phyloP scores from a whole-genome alignment of 2,113 vertebrate genomes.

The Phalacrocorax brasilianus region DNA sequence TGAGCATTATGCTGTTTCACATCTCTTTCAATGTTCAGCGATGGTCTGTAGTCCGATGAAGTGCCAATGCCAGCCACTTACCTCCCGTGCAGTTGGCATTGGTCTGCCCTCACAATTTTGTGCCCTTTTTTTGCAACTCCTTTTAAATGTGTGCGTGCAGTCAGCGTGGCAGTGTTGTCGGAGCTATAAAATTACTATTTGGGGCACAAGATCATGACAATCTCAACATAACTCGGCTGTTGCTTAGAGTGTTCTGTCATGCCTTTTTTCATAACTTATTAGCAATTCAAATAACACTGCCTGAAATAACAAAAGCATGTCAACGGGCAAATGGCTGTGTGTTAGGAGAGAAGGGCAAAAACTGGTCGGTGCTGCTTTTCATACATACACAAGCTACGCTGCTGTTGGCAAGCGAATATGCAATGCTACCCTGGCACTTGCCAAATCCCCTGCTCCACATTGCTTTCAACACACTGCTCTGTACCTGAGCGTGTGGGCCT shows the following conservation, averaged over 20 bases:
- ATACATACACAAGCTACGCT: accelerated
- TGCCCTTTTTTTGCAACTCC: neutral
- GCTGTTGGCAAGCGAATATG: accelerated
- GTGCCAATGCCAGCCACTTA: neutral
- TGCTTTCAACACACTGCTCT: neutral
- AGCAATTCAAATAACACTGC: neutral
- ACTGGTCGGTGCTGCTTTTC: neutral
- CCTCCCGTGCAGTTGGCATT: too few species aligned
- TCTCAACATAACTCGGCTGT: neutral
- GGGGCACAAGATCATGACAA: neutral
- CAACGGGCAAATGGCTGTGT: neutral
- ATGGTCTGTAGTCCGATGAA: neutral
- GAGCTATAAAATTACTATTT: neutral
- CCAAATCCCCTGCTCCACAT: neutral
- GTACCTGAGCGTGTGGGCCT: neutral
- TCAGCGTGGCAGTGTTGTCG: neutral
- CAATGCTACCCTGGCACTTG: neutral
- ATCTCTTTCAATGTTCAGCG: neutral
- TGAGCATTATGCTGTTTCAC: neutral
- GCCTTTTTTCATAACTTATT: neutral
- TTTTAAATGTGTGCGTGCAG: neutral
- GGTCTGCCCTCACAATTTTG: neutral
- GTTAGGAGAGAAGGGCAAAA: neutral
- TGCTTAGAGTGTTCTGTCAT: neutral
- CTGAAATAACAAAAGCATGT: neutral